A percentile compares a stretch with the other conserved stretches of the same genome.
Conservation (phyloP, 2,888 invertebrate genomes). For the Agrilus mali region DNA sequence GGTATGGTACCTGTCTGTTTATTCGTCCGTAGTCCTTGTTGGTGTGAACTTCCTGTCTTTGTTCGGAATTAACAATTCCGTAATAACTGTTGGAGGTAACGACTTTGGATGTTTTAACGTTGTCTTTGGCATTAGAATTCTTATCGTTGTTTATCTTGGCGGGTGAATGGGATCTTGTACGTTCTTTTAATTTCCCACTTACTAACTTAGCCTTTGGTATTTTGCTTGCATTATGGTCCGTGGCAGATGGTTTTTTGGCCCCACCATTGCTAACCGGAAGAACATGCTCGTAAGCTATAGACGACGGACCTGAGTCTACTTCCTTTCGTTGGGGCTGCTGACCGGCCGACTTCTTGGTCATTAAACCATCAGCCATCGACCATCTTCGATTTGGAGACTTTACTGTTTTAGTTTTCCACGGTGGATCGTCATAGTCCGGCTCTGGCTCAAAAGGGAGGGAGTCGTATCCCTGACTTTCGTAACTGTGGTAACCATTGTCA, state of each 20-base stretch:
- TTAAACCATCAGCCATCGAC: slow-evolving; percentile 26
- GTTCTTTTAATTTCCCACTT: slow-evolving; percentile 21
- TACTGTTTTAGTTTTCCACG: slow-evolving; percentile 5
- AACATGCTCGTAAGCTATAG: slow-evolving; percentile 8
- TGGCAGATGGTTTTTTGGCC: slow-evolving; percentile 9
- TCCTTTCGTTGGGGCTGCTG: slow-evolving; percentile 11
- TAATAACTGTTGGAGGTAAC: slow-evolving; percentile 28
- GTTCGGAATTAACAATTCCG: slow-evolving; percentile 25
- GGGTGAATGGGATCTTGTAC: slow-evolving; percentile 32
- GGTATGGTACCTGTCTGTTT: slow-evolving; percentile 23
- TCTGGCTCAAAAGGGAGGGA: slow-evolving; percentile 31
- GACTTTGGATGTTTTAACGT: slow-evolving; percentile 22
- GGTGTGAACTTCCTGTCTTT: slow-evolving; percentile 27
- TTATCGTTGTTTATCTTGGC: slow-evolving; percentile 22
- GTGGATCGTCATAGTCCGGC: slow-evolving; percentile 29
- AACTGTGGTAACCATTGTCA: slow-evolving; percentile 28
- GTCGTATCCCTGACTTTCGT: slow-evolving; percentile 26
- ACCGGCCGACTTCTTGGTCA: slow-evolving; percentile 13
- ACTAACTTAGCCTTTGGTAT: slow-evolving; percentile 29
- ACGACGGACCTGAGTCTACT: slow-evolving; percentile 13
- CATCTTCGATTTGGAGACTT: slow-evolving; percentile 11
- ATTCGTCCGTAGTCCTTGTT: slow-evolving; percentile 23
- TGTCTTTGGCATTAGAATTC: slow-evolving; percentile 10
- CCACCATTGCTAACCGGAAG: slow-evolving; percentile 7
- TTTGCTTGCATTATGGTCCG: slow-evolving; percentile 19